These are phyloP conservation scores for Chironomus tepperi DNA, from an alignment of 1,140 invertebrate genomes.

Conservation along the genomic window DNA sequence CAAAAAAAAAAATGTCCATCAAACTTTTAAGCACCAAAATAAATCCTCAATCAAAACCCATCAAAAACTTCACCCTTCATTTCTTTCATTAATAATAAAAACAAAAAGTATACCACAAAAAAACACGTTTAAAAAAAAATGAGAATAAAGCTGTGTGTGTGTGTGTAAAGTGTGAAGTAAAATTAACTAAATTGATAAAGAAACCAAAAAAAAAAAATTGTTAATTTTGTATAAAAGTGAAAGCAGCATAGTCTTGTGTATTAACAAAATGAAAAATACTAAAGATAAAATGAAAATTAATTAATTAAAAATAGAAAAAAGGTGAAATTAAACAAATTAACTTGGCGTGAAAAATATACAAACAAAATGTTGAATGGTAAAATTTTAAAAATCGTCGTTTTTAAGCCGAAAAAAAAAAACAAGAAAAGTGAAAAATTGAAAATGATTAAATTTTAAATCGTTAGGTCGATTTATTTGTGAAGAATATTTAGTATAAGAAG, in stretches of 20 bases:
- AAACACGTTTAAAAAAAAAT: no score
- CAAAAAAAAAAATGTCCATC: no score
- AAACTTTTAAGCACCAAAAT: no score
- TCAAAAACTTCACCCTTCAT: no score
- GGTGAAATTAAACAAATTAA: background rate
- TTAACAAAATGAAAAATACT: background rate
- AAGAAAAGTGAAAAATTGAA: background rate
- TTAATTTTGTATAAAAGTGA: conserved; percentile 18
- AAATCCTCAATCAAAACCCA: no score
- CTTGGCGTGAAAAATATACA: background rate
- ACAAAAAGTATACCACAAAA: no score
- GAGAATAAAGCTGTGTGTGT: background rate
- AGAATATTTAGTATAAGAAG: background rate
- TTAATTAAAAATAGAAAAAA: background rate
- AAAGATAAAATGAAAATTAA: background rate
- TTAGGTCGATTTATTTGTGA: background rate
- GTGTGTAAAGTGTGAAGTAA: background rate
- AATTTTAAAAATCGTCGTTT: background rate
- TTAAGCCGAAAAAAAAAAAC: background rate
- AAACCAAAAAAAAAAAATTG: background rate
- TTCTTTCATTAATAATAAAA: no score
- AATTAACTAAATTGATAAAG: background rate
- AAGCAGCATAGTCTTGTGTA: conserved; percentile 21
- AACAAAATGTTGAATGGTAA: background rate
- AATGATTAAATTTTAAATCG: background rate